Base-by-base conservation (phyloP, 2,113 vertebrate species). In the Laterallus jamaicensis region DNA sequence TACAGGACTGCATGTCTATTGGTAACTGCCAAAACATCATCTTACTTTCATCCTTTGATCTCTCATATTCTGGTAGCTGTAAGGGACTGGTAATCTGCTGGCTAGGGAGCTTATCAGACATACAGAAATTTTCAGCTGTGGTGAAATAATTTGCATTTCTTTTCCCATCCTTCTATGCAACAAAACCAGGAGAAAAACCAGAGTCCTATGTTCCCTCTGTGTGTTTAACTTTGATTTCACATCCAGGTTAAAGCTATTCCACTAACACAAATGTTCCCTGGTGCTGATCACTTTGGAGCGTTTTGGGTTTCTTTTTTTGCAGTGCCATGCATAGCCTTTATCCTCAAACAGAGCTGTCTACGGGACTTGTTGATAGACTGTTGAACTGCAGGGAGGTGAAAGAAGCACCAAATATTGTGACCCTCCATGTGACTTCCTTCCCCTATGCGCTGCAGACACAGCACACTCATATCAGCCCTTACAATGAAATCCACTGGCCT, bases 401-500 rank as follows among this genome's bases (percentile, higher is more conserved):
- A 97, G 99, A 99, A 79, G 98, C 99, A 2, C 96, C 99, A 66
- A 99, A 99, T 97, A 99, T 99, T 82, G 97, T 99, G 93, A 99
- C 98, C 3, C 99, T 99, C 22, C 99, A 99, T 1, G 99, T 99
- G 94, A 99, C 99, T 15, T 99, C 99, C 54, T 99, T 99, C 97
- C 99, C 99, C 3, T 99, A 99, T 2, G 98, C 99, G 9, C 98
- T 99, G 84, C 99, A 99, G 98, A 99, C 99, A 2, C 99, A 99
- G 92, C 98, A 97, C 82, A 99, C 99, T 10, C 99, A 98, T 31
- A 98, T 99, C 96, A 99, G 99, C 94, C 99, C 99, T 19, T 99
- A 99, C 97, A 99, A 99, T 25, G 99, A 99, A 98, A 98, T 99
- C 97, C 99, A 99, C 98, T 99, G 99, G 99, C 99, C 99, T 0